A percentile compares a stretch with the other conserved stretches of the same genome.
phyloP scores from a whole-genome alignment of 1,140 invertebrate genomes.

The Ctenoplectra terminalis region DNA sequence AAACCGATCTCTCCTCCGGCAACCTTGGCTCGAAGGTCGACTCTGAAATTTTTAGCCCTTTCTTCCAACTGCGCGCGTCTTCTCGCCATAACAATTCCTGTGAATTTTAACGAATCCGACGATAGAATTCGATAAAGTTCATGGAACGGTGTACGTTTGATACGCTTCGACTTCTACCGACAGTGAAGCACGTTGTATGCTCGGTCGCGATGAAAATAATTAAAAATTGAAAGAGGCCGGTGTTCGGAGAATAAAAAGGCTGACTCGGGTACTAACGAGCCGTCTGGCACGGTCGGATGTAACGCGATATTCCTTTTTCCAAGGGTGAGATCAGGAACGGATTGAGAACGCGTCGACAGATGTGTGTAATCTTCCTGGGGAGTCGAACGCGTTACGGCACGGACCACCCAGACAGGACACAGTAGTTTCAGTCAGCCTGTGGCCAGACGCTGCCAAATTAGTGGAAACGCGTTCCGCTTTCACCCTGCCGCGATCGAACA shows the following conservation, averaged over 20 bases:
- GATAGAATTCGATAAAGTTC: not conserved
- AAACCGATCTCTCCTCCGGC: not conserved
- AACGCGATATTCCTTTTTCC: slow-evolving; percentile 43
- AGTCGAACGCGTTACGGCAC: not conserved
- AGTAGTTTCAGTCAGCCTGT: slow-evolving; percentile 42
- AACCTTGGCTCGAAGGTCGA: slow-evolving; percentile 33
- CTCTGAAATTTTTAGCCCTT: slow-evolving; percentile 15
- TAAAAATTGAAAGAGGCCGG: not conserved
- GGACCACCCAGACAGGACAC: slow-evolving; percentile 56
- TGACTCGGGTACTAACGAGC: slow-evolving; percentile 1
- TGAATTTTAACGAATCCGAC: not conserved
- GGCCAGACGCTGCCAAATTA: slow-evolving; percentile 16
- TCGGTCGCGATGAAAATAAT: not conserved
- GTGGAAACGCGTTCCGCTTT: not conserved
- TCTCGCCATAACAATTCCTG: not conserved
- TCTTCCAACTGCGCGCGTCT: not conserved
- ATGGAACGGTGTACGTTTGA: not conserved
- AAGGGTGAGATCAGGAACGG: slow-evolving; percentile 42
- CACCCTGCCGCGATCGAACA: no score
- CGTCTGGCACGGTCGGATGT: slow-evolving; percentile 17
- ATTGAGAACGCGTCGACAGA: slow-evolving; percentile 57
- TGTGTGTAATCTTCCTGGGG: slow-evolving; percentile 54
- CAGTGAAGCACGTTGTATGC: no score
- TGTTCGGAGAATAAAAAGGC: not conserved
- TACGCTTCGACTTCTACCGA: not conserved